A percentile compares a stretch with the other conserved stretches of the same genome.
phyloP scores from a whole-genome alignment of 2,888 invertebrate species.

The Agriopis aurantiaria region DNA sequence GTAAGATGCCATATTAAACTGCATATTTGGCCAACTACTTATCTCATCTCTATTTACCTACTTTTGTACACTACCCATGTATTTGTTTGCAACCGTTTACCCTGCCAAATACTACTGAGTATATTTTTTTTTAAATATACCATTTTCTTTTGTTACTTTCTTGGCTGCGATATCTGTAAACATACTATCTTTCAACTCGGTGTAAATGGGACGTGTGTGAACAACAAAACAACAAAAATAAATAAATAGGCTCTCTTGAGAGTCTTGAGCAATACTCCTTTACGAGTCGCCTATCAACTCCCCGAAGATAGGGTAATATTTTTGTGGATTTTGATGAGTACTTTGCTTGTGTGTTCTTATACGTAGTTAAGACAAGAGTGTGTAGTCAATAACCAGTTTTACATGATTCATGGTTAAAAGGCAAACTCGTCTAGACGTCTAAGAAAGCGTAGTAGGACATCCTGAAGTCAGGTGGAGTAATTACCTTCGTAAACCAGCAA shows the following conservation, averaged over 20 bases:
- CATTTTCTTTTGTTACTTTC: slow-evolving; percentile 65
- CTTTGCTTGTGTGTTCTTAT: slow-evolving; percentile 6
- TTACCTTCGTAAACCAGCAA: too few relatives aligned
- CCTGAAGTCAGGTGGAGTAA: too few relatives aligned
- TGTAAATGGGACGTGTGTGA: slow-evolving; percentile 52
- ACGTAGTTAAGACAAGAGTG: neutral
- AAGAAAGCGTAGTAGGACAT: too few relatives aligned
- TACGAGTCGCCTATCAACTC: slow-evolving; percentile 21
- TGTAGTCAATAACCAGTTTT: neutral
- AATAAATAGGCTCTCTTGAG: slow-evolving; percentile 18
- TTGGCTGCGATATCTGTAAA: slow-evolving; percentile 64
- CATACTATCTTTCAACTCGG: slow-evolving; percentile 60
- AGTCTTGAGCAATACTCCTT: slow-evolving; percentile 12
- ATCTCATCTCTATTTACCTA: neutral
- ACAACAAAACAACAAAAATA: slow-evolving; percentile 49
- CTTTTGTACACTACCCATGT: slow-evolving; percentile 36
- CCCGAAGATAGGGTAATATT: slow-evolving; percentile 8
- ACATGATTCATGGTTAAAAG: neutral
- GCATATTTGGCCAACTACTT: too few relatives aligned
- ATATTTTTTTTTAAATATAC: slow-evolving; percentile 64
- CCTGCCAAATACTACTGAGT: slow-evolving; percentile 72
- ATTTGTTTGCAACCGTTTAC: slow-evolving; percentile 50
- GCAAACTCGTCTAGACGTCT: neutral
- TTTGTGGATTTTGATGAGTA: slow-evolving; percentile 7
- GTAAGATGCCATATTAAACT: too few relatives aligned